phyloP scores from a whole-genome alignment of 2,113 vertebrate genomes.

The Arvicanthis niloticus region DNA sequence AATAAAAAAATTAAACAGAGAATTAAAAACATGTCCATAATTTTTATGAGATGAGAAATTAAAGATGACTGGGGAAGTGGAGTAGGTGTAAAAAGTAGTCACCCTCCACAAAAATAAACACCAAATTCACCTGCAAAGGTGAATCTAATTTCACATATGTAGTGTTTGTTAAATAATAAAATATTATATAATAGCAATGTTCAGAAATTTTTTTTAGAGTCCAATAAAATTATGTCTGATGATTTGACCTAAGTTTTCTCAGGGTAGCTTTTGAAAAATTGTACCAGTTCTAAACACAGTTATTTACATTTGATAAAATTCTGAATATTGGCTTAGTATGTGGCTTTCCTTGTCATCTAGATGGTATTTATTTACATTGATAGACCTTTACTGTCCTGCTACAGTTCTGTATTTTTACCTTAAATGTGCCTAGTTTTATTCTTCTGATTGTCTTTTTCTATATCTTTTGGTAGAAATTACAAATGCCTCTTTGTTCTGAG shows the following conservation, averaged over 20 bases:
- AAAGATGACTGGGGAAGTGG: not conserved
- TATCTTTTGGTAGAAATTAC: conserved; percentile 84
- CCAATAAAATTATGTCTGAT: not conserved
- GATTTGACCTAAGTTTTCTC: not conserved
- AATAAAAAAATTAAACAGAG: not conserved
- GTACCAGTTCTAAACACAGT: not conserved
- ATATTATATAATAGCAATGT: not conserved
- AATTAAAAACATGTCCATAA: not conserved
- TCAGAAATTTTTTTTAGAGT: not conserved
- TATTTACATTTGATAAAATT: not conserved
- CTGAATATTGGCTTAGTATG: not conserved
- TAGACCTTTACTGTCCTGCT: not conserved
- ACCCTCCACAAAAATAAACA: not conserved
- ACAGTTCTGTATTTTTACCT: not conserved
- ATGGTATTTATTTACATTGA: not conserved
- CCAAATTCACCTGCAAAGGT: not conserved
- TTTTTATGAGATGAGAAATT: not conserved
- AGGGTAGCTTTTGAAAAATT: not conserved
- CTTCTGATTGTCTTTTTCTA: conserved; percentile 59
- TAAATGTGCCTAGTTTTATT: not conserved
- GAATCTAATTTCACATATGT: not conserved
- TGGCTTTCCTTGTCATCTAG: not conserved
- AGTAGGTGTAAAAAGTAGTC: not conserved
- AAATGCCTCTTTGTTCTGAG: conserved; percentile 82
- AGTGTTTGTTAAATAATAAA: not conserved